Conservation (phyloP, 2,797 vertebrate genomes). For the Apogon talboti region DNA sequence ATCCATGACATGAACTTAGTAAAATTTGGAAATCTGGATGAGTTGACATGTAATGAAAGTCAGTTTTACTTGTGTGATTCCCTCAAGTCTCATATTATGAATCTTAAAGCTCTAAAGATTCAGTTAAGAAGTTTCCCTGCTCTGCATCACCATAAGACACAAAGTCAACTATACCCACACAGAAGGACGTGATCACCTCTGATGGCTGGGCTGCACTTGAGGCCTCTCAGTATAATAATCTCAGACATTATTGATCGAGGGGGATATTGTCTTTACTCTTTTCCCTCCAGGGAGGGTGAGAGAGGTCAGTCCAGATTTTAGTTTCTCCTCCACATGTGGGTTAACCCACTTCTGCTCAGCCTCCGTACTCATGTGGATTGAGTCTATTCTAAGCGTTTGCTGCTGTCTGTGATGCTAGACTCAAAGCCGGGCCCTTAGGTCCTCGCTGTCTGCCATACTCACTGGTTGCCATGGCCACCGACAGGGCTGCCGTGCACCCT, state of each 20-base stretch:
- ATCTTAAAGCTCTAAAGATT: too few species aligned
- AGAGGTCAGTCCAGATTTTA: slow-evolving; percentile 46
- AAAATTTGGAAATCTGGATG: too few species aligned
- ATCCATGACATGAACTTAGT: too few species aligned
- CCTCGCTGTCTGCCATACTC: slow-evolving; percentile 50
- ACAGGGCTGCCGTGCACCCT: slow-evolving; percentile 44
- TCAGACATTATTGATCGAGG: slow-evolving; percentile 1
- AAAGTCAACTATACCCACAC: background rate
- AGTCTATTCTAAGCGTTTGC: slow-evolving; percentile 60
- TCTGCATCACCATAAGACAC: background rate
- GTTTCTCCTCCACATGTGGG: slow-evolving; percentile 50
- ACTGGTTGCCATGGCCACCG: slow-evolving; percentile 65
- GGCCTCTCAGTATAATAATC: background rate
- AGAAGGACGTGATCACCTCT: slow-evolving; percentile 1
- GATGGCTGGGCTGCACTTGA: background rate
- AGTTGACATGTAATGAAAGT: too few species aligned
- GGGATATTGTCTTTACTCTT: slow-evolving; percentile 6
- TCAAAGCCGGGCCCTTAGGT: slow-evolving; percentile 46
- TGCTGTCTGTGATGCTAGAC: slow-evolving; percentile 46
- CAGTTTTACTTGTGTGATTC: too few species aligned
- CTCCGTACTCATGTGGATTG: slow-evolving; percentile 36
- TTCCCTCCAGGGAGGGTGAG: slow-evolving; percentile 15
- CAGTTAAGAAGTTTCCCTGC: background rate
- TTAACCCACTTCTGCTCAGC: slow-evolving; percentile 62
- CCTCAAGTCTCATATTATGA: background rate